Percentiles rank a stretch among this genome's conserved stretches.
Conservation (phyloP, 1,140 invertebrate species). For the Cotesia chilonis region DNA sequence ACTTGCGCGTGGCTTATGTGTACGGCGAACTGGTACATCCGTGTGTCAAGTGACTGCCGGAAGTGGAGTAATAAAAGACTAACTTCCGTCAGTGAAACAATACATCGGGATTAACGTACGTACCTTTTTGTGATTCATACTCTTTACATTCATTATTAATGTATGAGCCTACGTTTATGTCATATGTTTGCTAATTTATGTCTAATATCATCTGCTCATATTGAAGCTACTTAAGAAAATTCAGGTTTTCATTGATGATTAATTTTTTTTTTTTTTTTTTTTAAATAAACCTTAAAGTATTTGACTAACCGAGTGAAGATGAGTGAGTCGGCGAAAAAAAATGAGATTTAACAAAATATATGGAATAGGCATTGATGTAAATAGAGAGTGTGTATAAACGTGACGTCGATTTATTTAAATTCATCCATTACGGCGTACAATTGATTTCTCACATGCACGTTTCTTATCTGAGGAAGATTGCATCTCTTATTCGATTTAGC, state of each 20-base stretch:
- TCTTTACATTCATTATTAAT: not conserved
- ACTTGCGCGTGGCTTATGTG: constrained; percentile 6
- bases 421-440: not conserved
- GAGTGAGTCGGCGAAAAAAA: no score
- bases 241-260: no score
- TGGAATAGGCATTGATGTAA: not conserved
- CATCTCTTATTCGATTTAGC: constrained; percentile 23
- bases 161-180: not conserved
- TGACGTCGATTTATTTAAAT: no score
- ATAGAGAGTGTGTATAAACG: not conserved
- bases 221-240: no score
- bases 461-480: constrained; percentile 21
- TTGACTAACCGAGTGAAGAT: no score
- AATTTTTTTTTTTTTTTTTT: no score
- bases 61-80: constrained; percentile 36
- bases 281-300: no score
- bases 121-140: constrained; percentile 26
- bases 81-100: constrained; percentile 40
- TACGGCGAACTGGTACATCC: constrained; percentile 27
- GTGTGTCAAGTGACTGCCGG: constrained; percentile 38
- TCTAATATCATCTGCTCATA: no score
- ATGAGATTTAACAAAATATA: no score
- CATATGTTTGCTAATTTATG: constrained; percentile 15
- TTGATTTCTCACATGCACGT: constrained; percentile 20
- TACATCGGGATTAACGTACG: constrained; percentile 27